Evolutionary conservation across 2,797 vertebrate genomes (phyloP).

Genomic region (Lophotriccus pileatus): DNA sequence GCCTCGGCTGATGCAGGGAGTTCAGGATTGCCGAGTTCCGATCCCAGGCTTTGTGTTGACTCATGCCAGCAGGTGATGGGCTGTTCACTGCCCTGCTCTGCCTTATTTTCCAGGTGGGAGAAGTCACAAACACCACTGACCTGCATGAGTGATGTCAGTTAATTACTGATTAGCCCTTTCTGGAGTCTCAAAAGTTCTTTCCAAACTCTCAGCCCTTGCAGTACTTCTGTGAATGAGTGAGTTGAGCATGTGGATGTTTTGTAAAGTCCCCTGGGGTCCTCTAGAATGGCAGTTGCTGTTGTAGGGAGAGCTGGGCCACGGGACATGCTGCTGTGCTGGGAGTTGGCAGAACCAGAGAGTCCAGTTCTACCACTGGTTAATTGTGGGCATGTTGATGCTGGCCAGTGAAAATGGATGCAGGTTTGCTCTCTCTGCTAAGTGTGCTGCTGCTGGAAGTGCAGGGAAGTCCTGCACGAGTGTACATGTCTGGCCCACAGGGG

Average conservation of each 20-base stretch:
- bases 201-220: conserved; percentile 65
- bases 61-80: conserved; percentile 60
- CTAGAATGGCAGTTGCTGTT: conserved; percentile 40
- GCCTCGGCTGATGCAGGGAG: conserved; percentile 17
- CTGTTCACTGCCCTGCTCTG: conserved; percentile 69
- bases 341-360: conserved; percentile 68
- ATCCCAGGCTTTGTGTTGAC: conserved; percentile 56
- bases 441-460: conserved; percentile 31
- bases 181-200: conserved; percentile 68
- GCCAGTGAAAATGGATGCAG: conserved; percentile 43
- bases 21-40: conserved; percentile 28
- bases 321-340: conserved; percentile 60
- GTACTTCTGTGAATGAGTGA: conserved; percentile 67
- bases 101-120: conserved; percentile 71
- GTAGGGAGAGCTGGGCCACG: conserved; percentile 54
- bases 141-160: conserved; percentile 66
- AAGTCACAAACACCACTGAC: conserved; percentile 63
- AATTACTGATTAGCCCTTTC: conserved; percentile 67
- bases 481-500: not conserved
- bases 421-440: conserved; percentile 42
- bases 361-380: conserved; percentile 39
- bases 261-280: conserved; percentile 63
- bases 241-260: conserved; percentile 62
- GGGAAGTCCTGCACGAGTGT: conserved; percentile 33
- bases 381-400: conserved; percentile 44